Evolutionary conservation across 2,113 vertebrate species (phyloP).

Genomic region (Nannospalax galili): DNA sequence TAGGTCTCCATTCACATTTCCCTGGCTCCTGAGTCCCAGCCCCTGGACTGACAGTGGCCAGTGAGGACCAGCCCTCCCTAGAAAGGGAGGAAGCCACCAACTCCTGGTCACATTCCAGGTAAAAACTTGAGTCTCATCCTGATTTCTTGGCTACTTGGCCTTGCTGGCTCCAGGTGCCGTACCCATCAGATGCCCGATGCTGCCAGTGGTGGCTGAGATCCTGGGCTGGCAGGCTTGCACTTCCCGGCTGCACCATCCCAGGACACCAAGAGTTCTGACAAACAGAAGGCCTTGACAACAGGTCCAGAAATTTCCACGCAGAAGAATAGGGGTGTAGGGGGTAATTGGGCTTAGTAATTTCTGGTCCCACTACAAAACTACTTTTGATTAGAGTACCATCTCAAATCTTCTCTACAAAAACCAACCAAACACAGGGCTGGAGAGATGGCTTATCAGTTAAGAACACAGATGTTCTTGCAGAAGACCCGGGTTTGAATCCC

Average conservation of each 20-base stretch:
- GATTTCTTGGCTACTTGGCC: neutral
- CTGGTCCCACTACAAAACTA: conserved; percentile 81
- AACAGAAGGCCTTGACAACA: no score
- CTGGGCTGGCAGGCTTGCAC: neutral
- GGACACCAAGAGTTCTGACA: neutral
- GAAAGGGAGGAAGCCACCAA: neutral
- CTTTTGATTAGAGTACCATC: conserved; percentile 80
- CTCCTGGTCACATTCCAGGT: neutral
- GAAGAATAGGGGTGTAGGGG: neutral
- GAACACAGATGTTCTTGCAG: no score
- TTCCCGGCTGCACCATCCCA: neutral
- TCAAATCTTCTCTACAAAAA: conserved; percentile 73
- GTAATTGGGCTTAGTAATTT: conserved; percentile 56
- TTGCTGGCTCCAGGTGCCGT: neutral
- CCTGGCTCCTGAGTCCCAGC: no score
- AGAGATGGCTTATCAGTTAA: no score
- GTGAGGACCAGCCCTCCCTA: no score
- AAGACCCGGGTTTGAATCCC: no score
- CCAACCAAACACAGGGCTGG: neutral
- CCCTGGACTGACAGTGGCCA: no score
- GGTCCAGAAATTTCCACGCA: conserved; percentile 33
- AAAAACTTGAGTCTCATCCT: neutral
- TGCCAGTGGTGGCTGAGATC: neutral
- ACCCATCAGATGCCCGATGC: neutral
- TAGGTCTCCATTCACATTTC: no score